Base-by-base conservation (phyloP, 1,140 invertebrate genomes). In the Pseudomyrmex flavicornis region DNA sequence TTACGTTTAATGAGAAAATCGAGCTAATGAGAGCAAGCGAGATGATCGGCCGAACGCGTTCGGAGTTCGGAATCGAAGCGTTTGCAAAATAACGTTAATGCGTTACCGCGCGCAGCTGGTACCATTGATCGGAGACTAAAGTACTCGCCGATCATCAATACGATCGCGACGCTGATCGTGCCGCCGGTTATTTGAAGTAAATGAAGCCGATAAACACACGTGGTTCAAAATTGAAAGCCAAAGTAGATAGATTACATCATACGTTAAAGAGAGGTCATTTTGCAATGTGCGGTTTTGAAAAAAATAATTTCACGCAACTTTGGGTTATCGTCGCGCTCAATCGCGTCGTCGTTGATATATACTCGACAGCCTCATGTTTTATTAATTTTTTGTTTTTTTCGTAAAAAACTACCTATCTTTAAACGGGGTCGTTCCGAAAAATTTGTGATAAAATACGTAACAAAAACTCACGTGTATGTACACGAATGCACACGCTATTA, bases 21-120 rank as follows among this genome's bases (percentile, higher is more conserved):
- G 65, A 83, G 46, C 22, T 22, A 59, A 66, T 12, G 63, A 54
- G 54, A 54, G 35, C 26, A 22, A 35, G 35, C 35, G 5, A 35
- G 35, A 35, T 35, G 35, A 35, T 35, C 35, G 35, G 35, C 35
- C 35, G 15, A 12, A 20, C 12, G 20, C 52, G n/a, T 35, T 17
- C 20, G 52, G 56, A 17, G 22, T 50, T 48, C 59, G 58, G 8
- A 35, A 35, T 9, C 56, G 7, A 44, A n/a, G 17, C 15, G n/a
- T 17, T 20, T 20, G 22, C 13, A 35, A 83, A 58, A 61, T 59
- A 20, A 52, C 44, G 48, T 52, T 48, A n/a, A 58, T 35, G 75
- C 74, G 9, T 12, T 70, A 58, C 46, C 74, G 22, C 52, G 88
- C 84, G 88, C 87, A 89, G 84, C 87, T 89, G 87, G 59, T 44